These are phyloP conservation scores for Hypotaenidia philippensis DNA, from an alignment of 2,797 vertebrate genomes.

Conservation along the genomic window DNA sequence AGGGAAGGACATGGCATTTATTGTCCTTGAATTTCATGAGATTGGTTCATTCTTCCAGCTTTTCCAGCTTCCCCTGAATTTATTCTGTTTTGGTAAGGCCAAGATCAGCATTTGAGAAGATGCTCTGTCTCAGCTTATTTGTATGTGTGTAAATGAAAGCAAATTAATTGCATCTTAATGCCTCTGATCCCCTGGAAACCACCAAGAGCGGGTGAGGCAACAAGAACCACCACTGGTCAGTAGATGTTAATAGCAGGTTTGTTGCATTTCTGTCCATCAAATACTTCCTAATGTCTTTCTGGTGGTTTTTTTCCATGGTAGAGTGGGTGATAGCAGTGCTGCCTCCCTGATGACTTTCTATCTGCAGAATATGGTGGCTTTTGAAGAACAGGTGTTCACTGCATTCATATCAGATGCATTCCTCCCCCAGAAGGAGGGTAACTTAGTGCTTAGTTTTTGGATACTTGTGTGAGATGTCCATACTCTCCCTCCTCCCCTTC, in stretches of 20 bases:
- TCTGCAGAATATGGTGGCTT: neutral
- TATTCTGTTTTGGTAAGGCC: neutral
- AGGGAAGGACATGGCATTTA: neutral
- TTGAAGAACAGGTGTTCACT: neutral
- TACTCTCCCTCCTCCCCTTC: neutral
- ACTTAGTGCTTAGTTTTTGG: neutral
- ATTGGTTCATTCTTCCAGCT: neutral
- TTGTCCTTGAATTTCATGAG: neutral
- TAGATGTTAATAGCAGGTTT: neutral
- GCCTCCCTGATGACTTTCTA: neutral
- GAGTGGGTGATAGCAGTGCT: neutral
- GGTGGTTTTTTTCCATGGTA: neutral
- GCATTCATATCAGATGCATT: neutral
- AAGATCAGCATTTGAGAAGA: neutral
- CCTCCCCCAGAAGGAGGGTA: neutral
- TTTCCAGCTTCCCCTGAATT: neutral
- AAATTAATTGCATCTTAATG: neutral
- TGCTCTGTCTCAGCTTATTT: neutral
- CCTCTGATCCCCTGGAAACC: neutral
- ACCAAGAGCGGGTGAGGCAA: neutral
- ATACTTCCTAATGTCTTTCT: neutral
- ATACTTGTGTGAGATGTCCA: accelerated
- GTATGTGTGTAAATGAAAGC: neutral
- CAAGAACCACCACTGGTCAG: neutral
- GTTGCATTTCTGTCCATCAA: neutral